Evolutionary conservation across 1,140 invertebrate genomes (phyloP).

Genomic region (Sweltsa coloradensis): DNA sequence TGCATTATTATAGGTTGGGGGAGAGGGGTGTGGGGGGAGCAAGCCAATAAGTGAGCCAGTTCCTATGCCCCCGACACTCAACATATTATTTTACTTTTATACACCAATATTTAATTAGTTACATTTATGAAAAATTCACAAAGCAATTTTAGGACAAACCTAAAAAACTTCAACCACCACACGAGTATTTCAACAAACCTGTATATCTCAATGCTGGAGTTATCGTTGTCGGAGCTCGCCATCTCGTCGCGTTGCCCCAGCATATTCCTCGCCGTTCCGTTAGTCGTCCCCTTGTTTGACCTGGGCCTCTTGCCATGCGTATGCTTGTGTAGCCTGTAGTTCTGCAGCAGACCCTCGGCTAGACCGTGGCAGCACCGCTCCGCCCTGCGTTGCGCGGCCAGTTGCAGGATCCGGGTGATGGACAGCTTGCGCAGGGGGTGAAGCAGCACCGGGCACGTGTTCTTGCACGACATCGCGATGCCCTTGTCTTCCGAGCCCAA

Average conservation of each 20-base stretch:
- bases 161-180: no score
- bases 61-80: no score
- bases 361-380: constrained; percentile 19
- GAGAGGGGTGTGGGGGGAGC: no score
- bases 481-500: constrained; percentile 13
- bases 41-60: no score
- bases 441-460: constrained; percentile 20
- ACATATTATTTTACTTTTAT: no score
- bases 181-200: constrained; percentile 13
- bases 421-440: constrained; percentile 19
- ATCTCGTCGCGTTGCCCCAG: no score
- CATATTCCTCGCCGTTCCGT: constrained; percentile 12
- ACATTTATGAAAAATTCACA: no score
- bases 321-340: constrained; percentile 8
- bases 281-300: constrained; percentile 7
- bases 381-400: constrained; percentile 20
- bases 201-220: constrained; percentile 22
- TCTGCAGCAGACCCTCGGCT: constrained; percentile 17
- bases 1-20: no score
- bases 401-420: constrained; percentile 18
- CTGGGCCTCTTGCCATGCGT: neutral
- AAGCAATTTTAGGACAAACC: no score
- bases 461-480: constrained; percentile 15
- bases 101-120: no score
- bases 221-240: constrained; percentile 18